Base-by-base conservation (phyloP, 2,797 vertebrate genomes). In the Anolis apletophallus region DNA sequence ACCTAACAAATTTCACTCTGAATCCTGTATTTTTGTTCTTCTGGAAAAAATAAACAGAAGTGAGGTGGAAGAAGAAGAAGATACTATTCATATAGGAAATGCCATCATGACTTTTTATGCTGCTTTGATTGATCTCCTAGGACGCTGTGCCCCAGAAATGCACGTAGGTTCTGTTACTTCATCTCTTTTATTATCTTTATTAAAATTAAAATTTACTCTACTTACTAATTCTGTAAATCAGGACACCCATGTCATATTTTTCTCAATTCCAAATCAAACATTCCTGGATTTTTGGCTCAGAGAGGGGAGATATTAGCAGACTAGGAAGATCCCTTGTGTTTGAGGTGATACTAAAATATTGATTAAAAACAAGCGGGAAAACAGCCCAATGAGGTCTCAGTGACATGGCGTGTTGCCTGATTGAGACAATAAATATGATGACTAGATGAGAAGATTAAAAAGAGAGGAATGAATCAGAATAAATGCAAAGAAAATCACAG, bases 61-160 rank as follows among this genome's bases (percentile, higher is more conserved):
- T 92, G 97, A 98, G 82, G 81, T 96, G 36, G 95, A 96, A 88
- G 98, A 98, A 81, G 98, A 99, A 80, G 98, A 99, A 90, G 98
- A 99, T 83, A 98, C 98, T 57, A 98, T 99, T 93, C 98, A 99
- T 89, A 98, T 98, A 97, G 98, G 98, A 76, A 99, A 99, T 36
- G 98, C 98, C 83, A 98, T 99, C 91, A 99, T 99, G 98, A 99
- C 98, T 59, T 99, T 99, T 90, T 99, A 99, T 64, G 97, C 98
- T 55, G 98, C 98, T 87, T 95, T 99, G 61, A 99, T 99, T 67
- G 98, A 99, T 94, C 97, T 99, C 46, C 93, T 99, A 57, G 98
- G 98, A 46, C 98, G 98, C 52, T 99, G 98, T 92, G 98, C 98
- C 57, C 98, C 98, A 32, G 98, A 99, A 96, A 99, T 99, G 98